Conservation (phyloP, 30 jellyfish, hydroid and myxozoan species). For the Pseudorhiza aurosa region DNA sequence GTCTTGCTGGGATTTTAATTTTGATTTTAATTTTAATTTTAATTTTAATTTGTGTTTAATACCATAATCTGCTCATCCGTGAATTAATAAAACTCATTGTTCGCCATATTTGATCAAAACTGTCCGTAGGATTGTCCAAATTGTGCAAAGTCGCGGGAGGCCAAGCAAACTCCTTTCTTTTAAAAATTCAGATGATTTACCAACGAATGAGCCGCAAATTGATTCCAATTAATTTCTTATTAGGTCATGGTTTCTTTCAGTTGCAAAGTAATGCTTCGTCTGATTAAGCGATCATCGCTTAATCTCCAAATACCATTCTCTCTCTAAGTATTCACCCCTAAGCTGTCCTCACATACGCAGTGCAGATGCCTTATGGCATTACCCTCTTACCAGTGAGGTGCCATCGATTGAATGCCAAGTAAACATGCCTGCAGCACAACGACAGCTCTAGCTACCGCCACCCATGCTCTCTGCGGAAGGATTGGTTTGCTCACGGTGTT, state of each 20-base stretch:
- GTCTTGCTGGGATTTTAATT: conserved; percentile 32
- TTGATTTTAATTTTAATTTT: neutral
- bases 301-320: conserved; percentile 4
- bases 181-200: neutral
- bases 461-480: too few species aligned
- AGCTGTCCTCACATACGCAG: neutral
- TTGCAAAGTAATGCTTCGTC: neutral
- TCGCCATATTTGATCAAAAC: neutral
- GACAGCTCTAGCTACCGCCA: too few species aligned
- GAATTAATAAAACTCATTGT: conserved; percentile 12
- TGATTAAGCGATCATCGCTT: conserved; percentile 3
- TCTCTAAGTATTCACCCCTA: neutral
- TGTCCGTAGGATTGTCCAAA: neutral
- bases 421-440: too few species aligned
- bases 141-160: conserved; percentile 6
- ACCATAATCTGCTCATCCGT: conserved; percentile 23
- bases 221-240: conserved; percentile 51
- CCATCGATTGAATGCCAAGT: too few species aligned
- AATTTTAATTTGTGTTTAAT: conserved; percentile 1
- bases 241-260: neutral
- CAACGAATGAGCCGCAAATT: neutral
- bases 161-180: neutral
- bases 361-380: neutral
- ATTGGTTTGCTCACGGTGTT: too few species aligned
- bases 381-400: neutral